phyloP scores from a whole-genome alignment of 2,113 vertebrate species.

The Camelus bactrianus region DNA sequence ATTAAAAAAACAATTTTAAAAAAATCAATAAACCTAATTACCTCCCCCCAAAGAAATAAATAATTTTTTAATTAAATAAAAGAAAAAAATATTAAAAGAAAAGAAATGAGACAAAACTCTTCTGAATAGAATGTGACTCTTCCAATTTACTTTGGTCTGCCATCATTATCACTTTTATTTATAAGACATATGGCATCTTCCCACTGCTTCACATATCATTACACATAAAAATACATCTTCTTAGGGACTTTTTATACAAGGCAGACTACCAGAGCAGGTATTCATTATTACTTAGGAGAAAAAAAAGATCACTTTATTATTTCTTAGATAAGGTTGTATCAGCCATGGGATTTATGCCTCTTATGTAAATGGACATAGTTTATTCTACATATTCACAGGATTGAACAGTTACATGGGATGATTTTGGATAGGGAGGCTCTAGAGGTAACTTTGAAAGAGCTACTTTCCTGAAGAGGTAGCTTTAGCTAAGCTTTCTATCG shows the following conservation, averaged over 20 bases:
- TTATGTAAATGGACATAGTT: background rate
- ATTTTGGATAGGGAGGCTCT: background rate
- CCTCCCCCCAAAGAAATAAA: too few relatives aligned
- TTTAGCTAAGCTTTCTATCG: background rate
- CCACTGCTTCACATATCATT: background rate
- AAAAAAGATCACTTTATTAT: background rate
- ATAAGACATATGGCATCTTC: background rate
- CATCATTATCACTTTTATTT: background rate
- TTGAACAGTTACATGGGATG: background rate
- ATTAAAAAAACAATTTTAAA: too few relatives aligned
- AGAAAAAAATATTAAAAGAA: too few relatives aligned
- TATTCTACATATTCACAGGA: background rate
- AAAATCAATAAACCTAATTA: too few relatives aligned
- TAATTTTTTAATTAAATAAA: too few relatives aligned
- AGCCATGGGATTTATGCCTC: background rate
- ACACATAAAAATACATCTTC: background rate
- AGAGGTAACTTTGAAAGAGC: background rate
- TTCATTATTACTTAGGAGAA: background rate
- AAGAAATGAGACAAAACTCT: background rate
- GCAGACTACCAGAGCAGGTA: background rate
- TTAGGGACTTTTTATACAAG: background rate
- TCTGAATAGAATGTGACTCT: background rate
- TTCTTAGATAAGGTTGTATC: background rate
- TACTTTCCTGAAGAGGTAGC: background rate
- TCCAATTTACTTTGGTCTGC: background rate